Base-by-base conservation (phyloP, 92 coral and sea anemone species). In the Isaurus tuberculatus region DNA sequence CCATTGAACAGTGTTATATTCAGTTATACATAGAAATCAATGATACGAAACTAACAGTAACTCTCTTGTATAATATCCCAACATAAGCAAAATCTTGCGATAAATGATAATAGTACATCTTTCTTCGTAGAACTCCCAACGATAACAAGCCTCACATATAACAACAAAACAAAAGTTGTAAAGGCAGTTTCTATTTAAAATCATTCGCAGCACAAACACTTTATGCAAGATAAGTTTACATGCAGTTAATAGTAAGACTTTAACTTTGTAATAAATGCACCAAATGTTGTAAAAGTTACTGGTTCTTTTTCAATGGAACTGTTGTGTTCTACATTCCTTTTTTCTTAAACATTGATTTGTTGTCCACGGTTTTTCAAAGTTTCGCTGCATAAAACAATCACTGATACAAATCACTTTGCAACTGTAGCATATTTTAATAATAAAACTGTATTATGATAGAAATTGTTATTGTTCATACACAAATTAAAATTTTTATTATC, bases 51-150 rank as follows among this genome's bases (percentile, higher is more conserved):
- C 0, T 46, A 81, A 66, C 77, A 67, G 85, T 43, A 63, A 81
- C 77, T 34, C 28, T 44, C 44, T 81, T 81, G 28, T 29, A 44
- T 81, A 31, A 81, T 46, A 64, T 79, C 75, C 53, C 57, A 80
- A 80, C 37, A 58, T 51, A 80, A 80, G 8, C 84, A 40, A 65
- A 22, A 80, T 80, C 63, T 80, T 51, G 36, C 73, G 36, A 65
- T 80, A 48, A 64, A 80, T 33, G 84, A 78, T 78, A 78, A 78
- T 78, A 55, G 55, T 30, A 55, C 70, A 31, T 53, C 71, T 57
- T 78, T 78, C 72, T 36, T 65, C 75, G 40, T 80, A 17, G 85
- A 80, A 33, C 85, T 80, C 57, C 83, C 75, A 65, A 80, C 55
- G 43, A 15, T 65, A 53, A 80, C 26, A 48, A 80, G 85, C 85